phyloP scores from a whole-genome alignment of 1,140 invertebrate genomes.

The Bombus picipes region DNA sequence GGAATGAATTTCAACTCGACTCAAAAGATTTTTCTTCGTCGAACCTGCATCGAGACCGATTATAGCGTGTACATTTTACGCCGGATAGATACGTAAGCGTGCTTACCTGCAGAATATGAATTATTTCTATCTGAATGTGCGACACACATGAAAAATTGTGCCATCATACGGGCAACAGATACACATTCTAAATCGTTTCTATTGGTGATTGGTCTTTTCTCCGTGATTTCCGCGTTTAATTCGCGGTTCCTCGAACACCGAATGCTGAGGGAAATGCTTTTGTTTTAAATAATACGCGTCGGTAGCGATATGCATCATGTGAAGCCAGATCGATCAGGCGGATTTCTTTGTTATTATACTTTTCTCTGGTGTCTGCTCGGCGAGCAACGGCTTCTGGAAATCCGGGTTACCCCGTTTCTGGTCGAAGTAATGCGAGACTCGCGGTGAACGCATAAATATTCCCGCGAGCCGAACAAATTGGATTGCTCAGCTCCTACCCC shows the following conservation, averaged over 20 bases:
- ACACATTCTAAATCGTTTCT: slow-evolving; percentile 43
- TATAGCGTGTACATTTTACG: slow-evolving; percentile 46
- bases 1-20: background rate
- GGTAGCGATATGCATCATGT: background rate
- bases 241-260: background rate
- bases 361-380: too few species aligned
- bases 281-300: slow-evolving; percentile 9
- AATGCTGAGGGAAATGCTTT: background rate
- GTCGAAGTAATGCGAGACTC: background rate
- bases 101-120: slow-evolving; percentile 49
- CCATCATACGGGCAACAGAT: slow-evolving; percentile 53
- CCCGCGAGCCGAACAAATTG: slow-evolving; percentile 16
- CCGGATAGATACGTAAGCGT: slow-evolving; percentile 6
- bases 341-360: too few species aligned
- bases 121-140: slow-evolving; percentile 6
- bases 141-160: slow-evolving; percentile 45
- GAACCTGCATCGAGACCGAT: background rate
- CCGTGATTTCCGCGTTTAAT: background rate
- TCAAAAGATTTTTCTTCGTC: background rate
- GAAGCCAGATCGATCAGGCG: slow-evolving; percentile 4
- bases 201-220: slow-evolving; percentile 33
- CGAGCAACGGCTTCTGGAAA: background rate
- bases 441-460: slow-evolving; percentile 27
- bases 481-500: background rate
- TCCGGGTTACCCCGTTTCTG: slow-evolving; percentile 14